These are phyloP conservation scores for Patella pellucida DNA, from an alignment of 2,888 invertebrate genomes.

Conservation along the genomic window DNA sequence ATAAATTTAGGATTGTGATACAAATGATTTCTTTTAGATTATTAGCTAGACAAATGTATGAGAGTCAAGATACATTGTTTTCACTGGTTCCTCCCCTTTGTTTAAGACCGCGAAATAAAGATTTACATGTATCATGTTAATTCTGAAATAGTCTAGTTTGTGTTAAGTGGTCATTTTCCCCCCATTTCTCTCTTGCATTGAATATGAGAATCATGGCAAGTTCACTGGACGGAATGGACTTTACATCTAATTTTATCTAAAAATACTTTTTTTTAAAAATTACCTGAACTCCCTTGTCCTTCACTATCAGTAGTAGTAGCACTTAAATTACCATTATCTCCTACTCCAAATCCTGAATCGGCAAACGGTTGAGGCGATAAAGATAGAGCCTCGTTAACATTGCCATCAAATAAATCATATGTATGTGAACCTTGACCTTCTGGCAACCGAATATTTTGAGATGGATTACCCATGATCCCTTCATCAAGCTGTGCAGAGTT, in stretches of 20 bases:
- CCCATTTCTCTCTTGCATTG: too few species aligned
- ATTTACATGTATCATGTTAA: too few species aligned
- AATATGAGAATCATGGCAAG: too few species aligned
- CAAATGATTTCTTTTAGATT: too few species aligned
- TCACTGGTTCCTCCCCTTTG: too few species aligned
- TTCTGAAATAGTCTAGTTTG: too few species aligned
- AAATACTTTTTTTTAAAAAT: neutral
- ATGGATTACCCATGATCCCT: slow-evolving; percentile 60
- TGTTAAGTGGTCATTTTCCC: too few species aligned
- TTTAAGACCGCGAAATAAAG: too few species aligned
- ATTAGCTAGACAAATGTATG: too few species aligned
- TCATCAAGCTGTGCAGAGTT: slow-evolving; percentile 62
- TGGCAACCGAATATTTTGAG: slow-evolving; percentile 46
- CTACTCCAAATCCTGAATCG: slow-evolving; percentile 49
- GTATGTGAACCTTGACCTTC: slow-evolving; percentile 53
- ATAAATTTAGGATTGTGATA: too few species aligned
- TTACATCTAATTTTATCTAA: neutral
- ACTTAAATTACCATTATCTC: slow-evolving; percentile 21
- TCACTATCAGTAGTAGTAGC: slow-evolving; percentile 15
- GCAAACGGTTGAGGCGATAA: slow-evolving; percentile 65
- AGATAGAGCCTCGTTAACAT: slow-evolving; percentile 63
- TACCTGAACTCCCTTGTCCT: neutral
- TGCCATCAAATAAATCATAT: slow-evolving; percentile 68
- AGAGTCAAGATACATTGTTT: too few species aligned
- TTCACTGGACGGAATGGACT: neutral